Evolutionary conservation across 2,888 invertebrate species (phyloP), one percentile per base, ranked within the genome.

Genomic region (Epinotia bilunana): DNA sequence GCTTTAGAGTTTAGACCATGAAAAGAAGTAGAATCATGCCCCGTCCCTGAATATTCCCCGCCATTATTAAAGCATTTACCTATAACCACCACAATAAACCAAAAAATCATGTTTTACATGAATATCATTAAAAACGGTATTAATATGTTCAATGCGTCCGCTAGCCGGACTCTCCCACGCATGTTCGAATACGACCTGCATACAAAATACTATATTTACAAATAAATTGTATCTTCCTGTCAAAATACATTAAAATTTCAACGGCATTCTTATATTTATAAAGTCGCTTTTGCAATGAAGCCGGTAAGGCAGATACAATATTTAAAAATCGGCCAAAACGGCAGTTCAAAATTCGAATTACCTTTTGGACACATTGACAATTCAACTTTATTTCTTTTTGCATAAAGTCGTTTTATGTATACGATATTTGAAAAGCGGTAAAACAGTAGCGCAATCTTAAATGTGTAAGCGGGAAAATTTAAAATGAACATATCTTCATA

Each of bases 71-170:
- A 68, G 13, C 58, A 43, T 58, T 68, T 68, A n/a, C n/a, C n/a
- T n/a, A 68, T 58, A 68, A 64, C 49, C 68, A 16, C 16, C 39
- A 43, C 68, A 58, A 28, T 64, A 67, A 57, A 57, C 68, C 57
- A 43, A 20, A 68, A 68, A 58, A 11, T 18, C 16, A 58, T 68
- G 68, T 68, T 68, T 39, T 58, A 68, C 68, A 58, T 57, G 67
- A 68, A 68, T 68, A 68, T 23, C 57, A 68, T 68, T 58, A 58
- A 43, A 68, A 58, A 65, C 65, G 33, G 55, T 68, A n/a, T 68
- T 68, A 68, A 68, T 68, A 68, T 68, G 68, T 43, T 20, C 39
- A 16, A 16, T 18, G 20, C 18, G 68, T 58, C 58, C 23, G 39
- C 39, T 18, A 39, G 16, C 68, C 68, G 68, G 68, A 68, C 68